Evolutionary conservation across 2,113 vertebrate genomes (phyloP).

Genomic region (Corythaeola cristata): DNA sequence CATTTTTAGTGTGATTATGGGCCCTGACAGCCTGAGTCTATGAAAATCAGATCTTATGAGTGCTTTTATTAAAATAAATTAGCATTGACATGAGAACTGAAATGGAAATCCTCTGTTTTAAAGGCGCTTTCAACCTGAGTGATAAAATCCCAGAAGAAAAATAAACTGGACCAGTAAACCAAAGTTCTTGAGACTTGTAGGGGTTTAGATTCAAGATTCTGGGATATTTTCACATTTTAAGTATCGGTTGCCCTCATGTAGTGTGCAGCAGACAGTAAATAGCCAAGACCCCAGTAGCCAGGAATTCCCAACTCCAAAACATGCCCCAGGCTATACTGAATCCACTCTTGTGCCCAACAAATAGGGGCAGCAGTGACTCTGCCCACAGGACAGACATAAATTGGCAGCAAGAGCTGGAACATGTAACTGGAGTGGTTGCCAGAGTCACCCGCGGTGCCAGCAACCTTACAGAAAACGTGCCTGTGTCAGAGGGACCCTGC

Average conservation of each 20-base stretch:
- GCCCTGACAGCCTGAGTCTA: not conserved
- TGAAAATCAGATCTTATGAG: not conserved
- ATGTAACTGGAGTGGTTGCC: not conserved
- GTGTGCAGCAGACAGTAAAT: not conserved
- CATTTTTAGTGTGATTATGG: not conserved
- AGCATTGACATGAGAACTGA: not conserved
- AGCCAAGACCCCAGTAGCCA: not conserved
- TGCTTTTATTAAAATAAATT: not conserved
- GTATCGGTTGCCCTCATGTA: not conserved
- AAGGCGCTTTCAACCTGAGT: not conserved
- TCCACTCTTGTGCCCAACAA: not conserved
- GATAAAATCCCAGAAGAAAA: not conserved
- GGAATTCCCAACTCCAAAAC: not conserved
- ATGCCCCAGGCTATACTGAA: not conserved
- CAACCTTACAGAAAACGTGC: not conserved
- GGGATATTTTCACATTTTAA: not conserved
- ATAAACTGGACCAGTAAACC: not conserved
- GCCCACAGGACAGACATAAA: not conserved
- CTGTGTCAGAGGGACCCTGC: not conserved
- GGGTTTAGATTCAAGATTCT: not conserved
- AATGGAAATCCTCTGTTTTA: not conserved
- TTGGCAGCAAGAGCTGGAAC: not conserved
- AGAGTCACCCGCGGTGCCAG: not conserved
- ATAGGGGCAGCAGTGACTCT: not conserved
- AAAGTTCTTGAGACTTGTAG: not conserved